Conservation (phyloP, 2,797 vertebrate species). For the Gambelia wislizenii region DNA sequence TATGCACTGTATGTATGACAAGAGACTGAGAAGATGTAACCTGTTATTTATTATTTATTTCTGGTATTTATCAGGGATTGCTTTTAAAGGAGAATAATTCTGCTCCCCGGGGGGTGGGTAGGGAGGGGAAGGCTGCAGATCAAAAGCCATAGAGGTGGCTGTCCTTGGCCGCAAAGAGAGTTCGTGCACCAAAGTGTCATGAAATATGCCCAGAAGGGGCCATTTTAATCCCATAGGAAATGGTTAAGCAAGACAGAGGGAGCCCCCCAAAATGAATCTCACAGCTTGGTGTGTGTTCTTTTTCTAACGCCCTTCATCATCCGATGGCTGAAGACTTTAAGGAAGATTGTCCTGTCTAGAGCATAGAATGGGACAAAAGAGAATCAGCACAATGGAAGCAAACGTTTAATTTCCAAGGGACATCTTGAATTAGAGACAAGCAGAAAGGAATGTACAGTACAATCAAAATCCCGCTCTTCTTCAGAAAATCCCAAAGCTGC, state of each 20-base stretch:
- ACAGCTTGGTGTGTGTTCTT: neutral
- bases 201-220: neutral
- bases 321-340: neutral
- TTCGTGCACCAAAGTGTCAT: neutral
- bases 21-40: constrained; percentile 61
- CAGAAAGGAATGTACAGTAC: too few species aligned
- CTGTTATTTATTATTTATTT: constrained; percentile 85
- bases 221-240: neutral
- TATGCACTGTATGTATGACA: constrained; percentile 84
- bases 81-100: constrained; percentile 35
- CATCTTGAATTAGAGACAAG: neutral
- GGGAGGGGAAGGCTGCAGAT: neutral
- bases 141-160: neutral
- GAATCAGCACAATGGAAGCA: neutral
- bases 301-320: neutral
- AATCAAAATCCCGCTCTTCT: neutral
- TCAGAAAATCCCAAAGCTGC: neutral
- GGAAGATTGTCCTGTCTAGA: neutral
- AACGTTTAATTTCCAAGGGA: too few species aligned
- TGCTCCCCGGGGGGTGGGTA: constrained; percentile 9
- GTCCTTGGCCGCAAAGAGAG: neutral
- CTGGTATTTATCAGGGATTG: constrained; percentile 82
- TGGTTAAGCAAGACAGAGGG: neutral
- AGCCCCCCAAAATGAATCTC: neutral
- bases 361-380: neutral